Base-by-base conservation (phyloP, 2,113 vertebrate genomes). In the Ceratotherium simum region DNA sequence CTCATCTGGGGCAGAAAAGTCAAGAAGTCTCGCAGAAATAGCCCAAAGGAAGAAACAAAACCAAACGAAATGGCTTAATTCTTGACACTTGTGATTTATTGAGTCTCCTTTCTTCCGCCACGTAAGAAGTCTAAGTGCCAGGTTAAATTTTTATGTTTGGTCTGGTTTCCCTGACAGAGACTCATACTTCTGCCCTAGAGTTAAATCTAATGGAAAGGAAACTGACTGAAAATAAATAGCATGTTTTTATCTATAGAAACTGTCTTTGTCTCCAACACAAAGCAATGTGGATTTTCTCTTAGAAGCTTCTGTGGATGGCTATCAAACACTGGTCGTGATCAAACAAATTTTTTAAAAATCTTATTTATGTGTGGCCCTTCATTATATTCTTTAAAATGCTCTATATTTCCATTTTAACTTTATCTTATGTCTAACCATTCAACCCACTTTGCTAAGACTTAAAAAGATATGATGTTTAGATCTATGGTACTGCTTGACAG, bases 131-230 rank as follows among this genome's bases (percentile, higher is more conserved):
- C 62, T 29, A 64, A 56, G 8, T 8, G 5, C 16, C 21, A 58
- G 76, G 54, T 56, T 92, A 73, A 65, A 46, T 87, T 94, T 95
- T 88, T 96, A 54, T 33, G 95, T 97, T 60, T 79, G 7, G 7
- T 79, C 39, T 56, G 0, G 11, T 90, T 94, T 95, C 25, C 96
- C 75, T 96, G 48, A 67, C 46, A 87, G 42, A 62, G 51, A 23
- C 36, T 80, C 69, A 60, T 58, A 67, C 20, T 73, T 94, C 17
- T 72, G 54, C 20, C 42, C 16, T 62, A 83, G 39, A 81, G 39
- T 85, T 95, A 91, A 95, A 79, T 85, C 54, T 93, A 81, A 94
- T 58, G 78, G 42, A 58, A 96, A 72, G 64, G 13, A 56, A 16
- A 78, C 36, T 96, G 75, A 64, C 5, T 64, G 54, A 58, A 91